A percentile compares a stretch with the other conserved stretches of the same genome.
phyloP scores from a whole-genome alignment of 2,797 vertebrate species.

The Amblyopsis hoosieri region DNA sequence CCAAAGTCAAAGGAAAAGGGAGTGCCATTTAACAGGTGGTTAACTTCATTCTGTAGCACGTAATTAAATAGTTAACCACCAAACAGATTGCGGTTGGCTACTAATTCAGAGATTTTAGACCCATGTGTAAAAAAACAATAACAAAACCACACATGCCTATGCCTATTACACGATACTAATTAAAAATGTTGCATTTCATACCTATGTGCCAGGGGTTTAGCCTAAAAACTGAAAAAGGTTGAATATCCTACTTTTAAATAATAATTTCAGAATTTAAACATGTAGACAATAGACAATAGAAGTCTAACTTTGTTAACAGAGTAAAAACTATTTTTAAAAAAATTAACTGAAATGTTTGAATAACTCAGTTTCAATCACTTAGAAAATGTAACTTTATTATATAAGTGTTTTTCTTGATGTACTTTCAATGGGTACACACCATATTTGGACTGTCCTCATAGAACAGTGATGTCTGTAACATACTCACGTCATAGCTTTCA shows the following conservation, averaged over 20 bases:
- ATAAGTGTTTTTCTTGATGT: constrained; percentile 32
- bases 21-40: constrained; percentile 26
- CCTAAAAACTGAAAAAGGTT: constrained; percentile 12
- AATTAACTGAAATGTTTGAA: no score
- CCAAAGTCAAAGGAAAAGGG: constrained; percentile 59
- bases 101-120: no score
- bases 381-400: constrained; percentile 36
- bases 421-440: constrained; percentile 13
- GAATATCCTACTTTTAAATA: constrained; percentile 3
- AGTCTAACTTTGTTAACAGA: constrained; percentile 13
- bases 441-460: constrained; percentile 10
- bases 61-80: constrained; percentile 21
- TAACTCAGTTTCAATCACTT: background rate
- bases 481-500: background rate
- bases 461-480: constrained; percentile 8
- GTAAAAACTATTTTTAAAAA: constrained; percentile 10
- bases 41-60: constrained; percentile 32
- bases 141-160: no score
- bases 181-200: constrained; percentile 5
- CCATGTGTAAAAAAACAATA: no score
- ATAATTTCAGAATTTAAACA: background rate
- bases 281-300: background rate
- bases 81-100: no score
- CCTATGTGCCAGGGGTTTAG: background rate
- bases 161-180: background rate